Evolutionary conservation across 2,888 invertebrate species (phyloP), one percentile per base, ranked within the genome.

Genomic region (Ormyrus nitidulus): DNA sequence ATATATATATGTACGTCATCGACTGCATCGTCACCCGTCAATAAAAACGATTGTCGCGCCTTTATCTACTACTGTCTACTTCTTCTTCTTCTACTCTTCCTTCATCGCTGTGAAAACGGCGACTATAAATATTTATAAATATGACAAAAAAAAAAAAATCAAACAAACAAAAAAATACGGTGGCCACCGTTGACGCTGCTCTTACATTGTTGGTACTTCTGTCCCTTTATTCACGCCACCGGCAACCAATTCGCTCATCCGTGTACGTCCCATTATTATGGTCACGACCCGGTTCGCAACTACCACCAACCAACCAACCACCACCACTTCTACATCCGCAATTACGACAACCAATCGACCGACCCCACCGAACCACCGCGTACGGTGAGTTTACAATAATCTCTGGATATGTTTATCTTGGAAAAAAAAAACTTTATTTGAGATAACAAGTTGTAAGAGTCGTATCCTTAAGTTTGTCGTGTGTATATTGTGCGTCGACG

Each of bases 121-220:
- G 68, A 73, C 82, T 83, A 74, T 69, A 81, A 79, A 77, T 83
- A n/a, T 66, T 9, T 59, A 11, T 65, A 53, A 53, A 44, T 53
- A 80, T 71, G 78, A 53, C n/a, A 62, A 62, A 48, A 51, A 46
- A 69, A 79, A 70, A 58, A 19, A 19, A 19, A 19, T 19, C 1
- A 19, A 76, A 68, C 53, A 72, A 71, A 61, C 49, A 54, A 77
- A 75, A 78, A 78, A 83, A 77, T 49, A 34, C 82, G 84, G 82
- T 83, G 83, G 82, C 79, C 83, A 78, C 51, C 79, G 70, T 89
- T 88, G 89, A 88, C 84, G 89, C 89, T 89, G 90, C 86, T 89
- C 89, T 90, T 88, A 90, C 89, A 88, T 89, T 89, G 86, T 89
- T 90, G 90, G 89, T 89, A 89, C 90, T 90, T 90, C 89, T 90